Evolutionary conservation across 2,797 vertebrate genomes (phyloP), one percentile per base, ranked within the genome.

Genomic region (Hirundo rustica): DNA sequence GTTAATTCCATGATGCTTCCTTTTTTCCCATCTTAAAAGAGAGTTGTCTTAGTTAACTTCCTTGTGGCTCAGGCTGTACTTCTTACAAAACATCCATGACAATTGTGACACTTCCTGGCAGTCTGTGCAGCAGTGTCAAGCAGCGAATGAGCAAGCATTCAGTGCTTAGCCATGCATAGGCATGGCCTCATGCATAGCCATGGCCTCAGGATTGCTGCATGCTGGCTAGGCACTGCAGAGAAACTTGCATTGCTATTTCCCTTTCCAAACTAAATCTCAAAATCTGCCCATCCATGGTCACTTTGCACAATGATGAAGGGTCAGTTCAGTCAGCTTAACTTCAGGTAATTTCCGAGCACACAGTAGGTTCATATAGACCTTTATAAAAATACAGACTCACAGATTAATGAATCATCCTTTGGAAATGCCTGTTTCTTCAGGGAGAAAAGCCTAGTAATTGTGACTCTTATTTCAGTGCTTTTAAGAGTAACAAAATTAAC

Each of bases 91-190:
- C 34, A 81, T 65, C 81, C 81, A 80, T 21, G 81, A 71, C 36
- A 70, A 70, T 0, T 70, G 87, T 91, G 92, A 96, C 66, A 85
- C 42, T 55, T 84, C 78, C 79, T 93, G 93, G 95, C 92, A 96
- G 89, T 25, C 75, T 66, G 65, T 94, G 76, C 34, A 75, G 62
- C 51, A 62, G 68, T 57, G 92, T 70, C 87, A 94, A 85, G 76
- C 55, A 42, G 42, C 0, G 19, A 92, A 70, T 53, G 86, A 94
- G 68, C 78, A 85, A 83, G 57, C 45, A 20, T 57, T 92, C 88
- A n/a, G 81, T 83, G 92, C n/a, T 89, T 40, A 96, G 68, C 82
- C 85, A 71, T 88, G 93, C 93, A 51, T 75, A 74, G 65, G 42
- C 72, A 36, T 1, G 47, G 65, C 47, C 57, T 87, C 92, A 34